Conservation (phyloP, 2,888 invertebrate species). For the Drosophila melanosoma region DNA sequence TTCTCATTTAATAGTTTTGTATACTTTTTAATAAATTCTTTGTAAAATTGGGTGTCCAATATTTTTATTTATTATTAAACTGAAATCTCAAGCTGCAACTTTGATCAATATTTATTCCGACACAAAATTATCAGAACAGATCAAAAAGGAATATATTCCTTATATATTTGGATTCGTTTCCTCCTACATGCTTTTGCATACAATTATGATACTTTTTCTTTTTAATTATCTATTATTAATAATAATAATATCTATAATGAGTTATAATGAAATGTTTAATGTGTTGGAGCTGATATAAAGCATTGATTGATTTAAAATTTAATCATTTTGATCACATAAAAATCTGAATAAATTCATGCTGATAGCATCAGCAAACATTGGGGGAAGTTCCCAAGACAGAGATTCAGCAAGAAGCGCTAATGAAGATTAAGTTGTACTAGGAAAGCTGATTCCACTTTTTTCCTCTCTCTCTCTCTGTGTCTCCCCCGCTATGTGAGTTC, state of each 20-base stretch:
- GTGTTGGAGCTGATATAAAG: neutral
- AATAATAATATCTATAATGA: neutral
- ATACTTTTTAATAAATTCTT: neutral
- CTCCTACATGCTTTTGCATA: neutral
- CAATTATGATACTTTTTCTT: neutral
- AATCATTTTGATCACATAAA: neutral
- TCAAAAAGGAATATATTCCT: neutral
- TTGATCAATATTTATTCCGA: neutral
- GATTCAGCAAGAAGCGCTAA: conserved; percentile 40
- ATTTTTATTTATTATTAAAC: neutral
- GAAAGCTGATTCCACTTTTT: conserved; percentile 3
- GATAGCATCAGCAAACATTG: neutral
- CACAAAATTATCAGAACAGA: neutral
- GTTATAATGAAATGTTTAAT: neutral
- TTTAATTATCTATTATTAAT: neutral
- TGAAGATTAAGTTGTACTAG: conserved; percentile 63
- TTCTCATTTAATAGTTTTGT: neutral
- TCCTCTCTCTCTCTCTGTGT: neutral
- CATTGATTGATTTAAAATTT: neutral
- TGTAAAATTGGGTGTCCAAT: neutral
- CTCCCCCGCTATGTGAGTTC: neutral
- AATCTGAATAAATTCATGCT: neutral
- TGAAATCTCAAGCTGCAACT: neutral
- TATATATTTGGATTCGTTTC: neutral
- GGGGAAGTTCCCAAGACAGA: conserved; percentile 10